phyloP scores from a whole-genome alignment of 2,113 vertebrate genomes.

The Pteronura brasiliensis region DNA sequence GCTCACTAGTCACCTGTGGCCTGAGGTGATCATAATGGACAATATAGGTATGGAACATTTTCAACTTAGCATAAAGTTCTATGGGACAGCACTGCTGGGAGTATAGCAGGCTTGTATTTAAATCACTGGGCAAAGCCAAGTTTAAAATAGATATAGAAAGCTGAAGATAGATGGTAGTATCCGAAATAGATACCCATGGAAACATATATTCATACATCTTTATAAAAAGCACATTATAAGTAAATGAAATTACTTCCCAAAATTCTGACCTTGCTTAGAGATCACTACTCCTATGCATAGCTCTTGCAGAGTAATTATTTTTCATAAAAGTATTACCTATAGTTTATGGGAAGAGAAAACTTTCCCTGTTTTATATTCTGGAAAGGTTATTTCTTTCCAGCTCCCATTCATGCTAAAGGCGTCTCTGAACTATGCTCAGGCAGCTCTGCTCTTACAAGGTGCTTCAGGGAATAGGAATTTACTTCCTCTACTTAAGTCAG shows the following conservation, averaged over 20 bases:
- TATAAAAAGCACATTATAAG: slow-evolving; percentile 3
- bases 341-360: slow-evolving; percentile 24
- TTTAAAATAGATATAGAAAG: slow-evolving; percentile 36
- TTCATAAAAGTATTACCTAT: slow-evolving; percentile 1
- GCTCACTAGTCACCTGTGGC: neutral
- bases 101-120: neutral
- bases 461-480: slow-evolving; percentile 67
- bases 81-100: neutral
- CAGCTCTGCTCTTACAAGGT: slow-evolving; percentile 49
- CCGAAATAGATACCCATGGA: slow-evolving; percentile 15
- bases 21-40: neutral
- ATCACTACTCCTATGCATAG: neutral
- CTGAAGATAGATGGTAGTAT: slow-evolving; percentile 26
- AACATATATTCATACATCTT: neutral
- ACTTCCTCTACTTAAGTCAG: slow-evolving; percentile 41
- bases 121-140: neutral
- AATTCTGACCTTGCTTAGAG: slow-evolving; percentile 18
- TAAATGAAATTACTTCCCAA: slow-evolving; percentile 27
- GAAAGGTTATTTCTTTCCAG: slow-evolving; percentile 33
- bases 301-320: neutral
- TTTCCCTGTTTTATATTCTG: slow-evolving; percentile 56
- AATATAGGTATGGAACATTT: neutral
- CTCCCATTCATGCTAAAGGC: slow-evolving; percentile 50
- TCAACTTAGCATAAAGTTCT: neutral
- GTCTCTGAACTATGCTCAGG: slow-evolving; percentile 30